A percentile compares a stretch with the other conserved stretches of the same genome.
These are phyloP conservation scores for Drosophila fuyamai DNA, from an alignment of 1,140 invertebrate genomes.

Conservation along the genomic window DNA sequence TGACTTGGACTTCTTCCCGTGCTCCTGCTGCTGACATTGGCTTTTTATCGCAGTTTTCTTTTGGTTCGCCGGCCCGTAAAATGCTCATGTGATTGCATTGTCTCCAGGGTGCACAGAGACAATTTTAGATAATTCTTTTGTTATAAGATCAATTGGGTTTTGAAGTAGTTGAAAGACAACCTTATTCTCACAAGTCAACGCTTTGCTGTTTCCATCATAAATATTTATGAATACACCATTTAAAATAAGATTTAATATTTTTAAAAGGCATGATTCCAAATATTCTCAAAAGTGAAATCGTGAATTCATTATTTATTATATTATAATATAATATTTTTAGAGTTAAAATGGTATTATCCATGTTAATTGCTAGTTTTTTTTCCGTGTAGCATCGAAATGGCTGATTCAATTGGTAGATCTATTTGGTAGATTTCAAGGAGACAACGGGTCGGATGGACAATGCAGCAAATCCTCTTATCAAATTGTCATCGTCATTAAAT, in stretches of 20 bases:
- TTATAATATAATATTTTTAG: too few species aligned
- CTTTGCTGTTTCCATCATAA: too few species aligned
- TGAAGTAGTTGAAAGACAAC: too few species aligned
- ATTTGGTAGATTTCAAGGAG: constrained; percentile 16
- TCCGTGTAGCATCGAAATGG: constrained; percentile 24
- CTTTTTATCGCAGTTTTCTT: constrained; percentile 43
- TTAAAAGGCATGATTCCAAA: too few species aligned
- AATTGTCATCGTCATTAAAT: constrained; percentile 74
- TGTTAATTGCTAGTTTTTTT: too few species aligned
- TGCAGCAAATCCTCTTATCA: constrained; percentile 55
- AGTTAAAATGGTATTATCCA: too few species aligned
- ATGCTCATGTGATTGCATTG: constrained; percentile 65
- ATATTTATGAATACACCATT: too few species aligned
- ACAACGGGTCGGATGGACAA: constrained; percentile 25
- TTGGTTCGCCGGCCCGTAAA: constrained; percentile 40
- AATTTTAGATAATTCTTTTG: neutral
- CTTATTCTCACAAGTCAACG: too few species aligned
- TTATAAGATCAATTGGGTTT: too few species aligned
- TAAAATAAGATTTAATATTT: too few species aligned
- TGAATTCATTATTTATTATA: too few species aligned
- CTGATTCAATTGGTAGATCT: constrained; percentile 48
- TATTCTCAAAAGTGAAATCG: too few species aligned
- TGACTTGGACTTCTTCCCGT: constrained; percentile 1
- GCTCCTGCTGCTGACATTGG: constrained; percentile 40
- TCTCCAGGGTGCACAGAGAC: constrained; percentile 15